These are phyloP conservation scores for Chaetodon trifascialis DNA, from an alignment of 2,113 vertebrate genomes.

Conservation along the genomic window DNA sequence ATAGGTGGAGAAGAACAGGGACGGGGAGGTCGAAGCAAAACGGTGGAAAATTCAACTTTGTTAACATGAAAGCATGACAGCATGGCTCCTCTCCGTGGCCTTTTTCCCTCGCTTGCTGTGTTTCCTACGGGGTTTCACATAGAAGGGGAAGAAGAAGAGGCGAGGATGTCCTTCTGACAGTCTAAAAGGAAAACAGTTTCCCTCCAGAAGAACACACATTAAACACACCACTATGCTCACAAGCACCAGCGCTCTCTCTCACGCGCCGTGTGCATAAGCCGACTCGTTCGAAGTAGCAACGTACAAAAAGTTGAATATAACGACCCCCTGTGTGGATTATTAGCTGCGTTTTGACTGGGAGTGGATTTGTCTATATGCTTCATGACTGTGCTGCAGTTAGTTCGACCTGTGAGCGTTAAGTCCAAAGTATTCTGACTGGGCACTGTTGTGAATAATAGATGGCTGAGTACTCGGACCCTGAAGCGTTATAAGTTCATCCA, in stretches of 20 bases:
- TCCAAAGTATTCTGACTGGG: constrained; percentile 44
- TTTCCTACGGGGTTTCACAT: constrained; percentile 11
- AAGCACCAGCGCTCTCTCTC: neutral
- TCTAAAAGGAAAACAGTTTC: constrained; percentile 19
- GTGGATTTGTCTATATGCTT: constrained; percentile 25
- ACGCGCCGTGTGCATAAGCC: neutral
- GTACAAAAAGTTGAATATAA: neutral
- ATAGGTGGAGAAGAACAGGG: too few relatives aligned
- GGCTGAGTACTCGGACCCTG: constrained; percentile 44
- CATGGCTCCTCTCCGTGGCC: neutral
- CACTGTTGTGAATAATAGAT: constrained; percentile 72
- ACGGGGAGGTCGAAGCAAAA: too few relatives aligned
- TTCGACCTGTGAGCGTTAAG: constrained; percentile 19
- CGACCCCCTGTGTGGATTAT: constrained; percentile 58
- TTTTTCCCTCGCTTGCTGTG: neutral
- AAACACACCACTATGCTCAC: neutral
- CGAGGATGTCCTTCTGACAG: neutral
- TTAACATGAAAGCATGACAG: neutral
- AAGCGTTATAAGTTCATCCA: constrained; percentile 50
- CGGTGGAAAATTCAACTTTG: neutral
- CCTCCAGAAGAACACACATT: constrained; percentile 1
- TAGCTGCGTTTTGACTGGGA: constrained; percentile 42
- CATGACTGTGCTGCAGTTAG: constrained; percentile 15
- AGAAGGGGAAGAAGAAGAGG: constrained; percentile 15
- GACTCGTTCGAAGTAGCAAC: neutral